phyloP scores from a whole-genome alignment of 2,888 invertebrate species.

The Mesorhabditis spiculigera region DNA sequence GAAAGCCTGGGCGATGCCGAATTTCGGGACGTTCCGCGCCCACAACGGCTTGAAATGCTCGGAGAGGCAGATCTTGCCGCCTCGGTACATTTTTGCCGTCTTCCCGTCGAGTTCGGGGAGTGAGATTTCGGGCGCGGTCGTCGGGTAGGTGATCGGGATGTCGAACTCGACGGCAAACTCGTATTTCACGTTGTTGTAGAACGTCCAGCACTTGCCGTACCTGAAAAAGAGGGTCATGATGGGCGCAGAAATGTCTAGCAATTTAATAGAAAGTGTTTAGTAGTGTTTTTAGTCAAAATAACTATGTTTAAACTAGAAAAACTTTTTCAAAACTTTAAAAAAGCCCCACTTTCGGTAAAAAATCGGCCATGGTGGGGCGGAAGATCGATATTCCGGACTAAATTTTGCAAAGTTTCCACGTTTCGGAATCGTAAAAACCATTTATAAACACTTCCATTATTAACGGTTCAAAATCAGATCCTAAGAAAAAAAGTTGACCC shows the following conservation, averaged over 20 bases:
- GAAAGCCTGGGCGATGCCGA: conserved; percentile 98
- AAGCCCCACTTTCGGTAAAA: no score
- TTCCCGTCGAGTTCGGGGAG: conserved; percentile 92
- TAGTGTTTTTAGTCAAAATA: no score
- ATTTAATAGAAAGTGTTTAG: background rate
- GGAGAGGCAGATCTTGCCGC: conserved; percentile 95
- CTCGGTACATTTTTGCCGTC: conserved; percentile 75
- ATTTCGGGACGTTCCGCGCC: conserved; percentile 83
- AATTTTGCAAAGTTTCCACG: no score
- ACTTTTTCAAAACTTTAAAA: no score
- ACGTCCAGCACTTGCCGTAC: conserved; percentile 99
- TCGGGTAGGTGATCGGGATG: conserved; percentile 96
- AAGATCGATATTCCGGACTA: no score
- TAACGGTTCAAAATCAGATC: no score
- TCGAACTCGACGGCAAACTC: conserved; percentile 62
- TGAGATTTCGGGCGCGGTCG: conserved; percentile 92
- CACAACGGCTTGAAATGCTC: conserved; percentile 98
- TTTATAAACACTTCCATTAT: no score
- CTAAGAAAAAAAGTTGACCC: no score
- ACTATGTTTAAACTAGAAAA: no score
- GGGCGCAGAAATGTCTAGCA: conserved; percentile 61
- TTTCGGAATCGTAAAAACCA: background rate
- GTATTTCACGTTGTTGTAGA: conserved; percentile 56
- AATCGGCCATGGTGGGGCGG: no score
- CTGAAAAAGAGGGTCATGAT: conserved; percentile 58